Evolutionary conservation across 2,888 invertebrate species (phyloP).

Genomic region (Embidobia sp.): DNA sequence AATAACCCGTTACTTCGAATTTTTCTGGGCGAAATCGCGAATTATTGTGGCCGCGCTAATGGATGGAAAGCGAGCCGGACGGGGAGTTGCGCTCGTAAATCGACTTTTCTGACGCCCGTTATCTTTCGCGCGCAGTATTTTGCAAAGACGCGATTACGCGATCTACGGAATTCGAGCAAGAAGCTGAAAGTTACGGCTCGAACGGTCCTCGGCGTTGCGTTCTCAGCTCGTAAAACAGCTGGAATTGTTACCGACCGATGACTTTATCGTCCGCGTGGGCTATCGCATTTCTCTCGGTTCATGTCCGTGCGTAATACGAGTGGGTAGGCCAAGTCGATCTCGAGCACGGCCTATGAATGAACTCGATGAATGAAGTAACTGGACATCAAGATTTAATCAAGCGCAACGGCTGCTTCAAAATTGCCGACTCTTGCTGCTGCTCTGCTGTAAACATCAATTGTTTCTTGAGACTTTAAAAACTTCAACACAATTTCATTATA

Average conservation of each 20-base stretch:
- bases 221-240: constrained; percentile 53
- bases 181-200: constrained; percentile 24
- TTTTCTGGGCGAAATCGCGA: constrained; percentile 5
- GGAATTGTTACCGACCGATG: constrained; percentile 56
- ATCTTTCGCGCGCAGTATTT: constrained; percentile 5
- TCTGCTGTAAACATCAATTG: too few species aligned
- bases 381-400: constrained; percentile 70
- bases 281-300: constrained; percentile 47
- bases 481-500: background rate
- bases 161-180: constrained; percentile 43
- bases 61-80: background rate
- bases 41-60: constrained; percentile 17
- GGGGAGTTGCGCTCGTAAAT: constrained; percentile 16
- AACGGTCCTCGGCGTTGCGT: constrained; percentile 18
- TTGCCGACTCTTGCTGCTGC: constrained; percentile 9
- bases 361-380: constrained; percentile 66
- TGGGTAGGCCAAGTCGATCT: constrained; percentile 38
- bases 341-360: constrained; percentile 57
- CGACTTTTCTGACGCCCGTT: constrained; percentile 9
- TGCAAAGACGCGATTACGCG: constrained; percentile 28
- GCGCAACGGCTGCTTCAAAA: constrained; percentile 67
- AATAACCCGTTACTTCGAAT: constrained; percentile 3
- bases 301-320: constrained; percentile 41
- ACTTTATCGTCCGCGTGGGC: constrained; percentile 62
- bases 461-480: too few species aligned